These are phyloP conservation scores for Gila robusta DNA, from an alignment of 2,797 vertebrate genomes.

Conservation along the genomic window DNA sequence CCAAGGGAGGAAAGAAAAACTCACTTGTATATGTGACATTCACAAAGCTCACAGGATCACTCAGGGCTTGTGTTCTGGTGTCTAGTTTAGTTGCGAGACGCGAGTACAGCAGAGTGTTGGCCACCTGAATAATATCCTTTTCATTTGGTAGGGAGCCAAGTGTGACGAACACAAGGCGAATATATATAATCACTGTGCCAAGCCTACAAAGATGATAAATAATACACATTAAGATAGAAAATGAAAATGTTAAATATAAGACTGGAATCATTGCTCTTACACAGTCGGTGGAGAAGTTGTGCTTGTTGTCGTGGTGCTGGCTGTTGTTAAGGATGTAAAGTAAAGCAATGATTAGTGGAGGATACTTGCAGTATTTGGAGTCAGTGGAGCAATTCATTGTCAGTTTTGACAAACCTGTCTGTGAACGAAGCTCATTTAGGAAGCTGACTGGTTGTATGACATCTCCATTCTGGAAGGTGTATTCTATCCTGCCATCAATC, in stretches of 20 bases:
- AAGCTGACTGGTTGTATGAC: not conserved
- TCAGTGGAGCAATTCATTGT: not conserved
- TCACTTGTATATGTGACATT: not conserved
- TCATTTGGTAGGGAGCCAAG: not conserved
- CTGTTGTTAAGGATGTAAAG: not conserved
- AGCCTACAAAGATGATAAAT: not conserved
- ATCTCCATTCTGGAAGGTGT: slow-evolving; percentile 8
- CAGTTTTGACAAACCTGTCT: slow-evolving; percentile 1
- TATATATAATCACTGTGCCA: slow-evolving; percentile 23
- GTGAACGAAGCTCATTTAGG: not conserved
- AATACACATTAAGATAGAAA: not conserved
- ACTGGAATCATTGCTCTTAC: slow-evolving; percentile 6
- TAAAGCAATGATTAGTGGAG: not conserved
- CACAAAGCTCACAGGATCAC: slow-evolving; percentile 17
- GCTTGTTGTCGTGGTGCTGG: not conserved
- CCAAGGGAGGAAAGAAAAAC: not conserved
- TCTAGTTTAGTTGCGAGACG: not conserved
- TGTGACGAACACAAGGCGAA: slow-evolving; percentile 24
- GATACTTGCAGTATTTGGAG: not conserved
- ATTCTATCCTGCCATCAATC: not conserved
- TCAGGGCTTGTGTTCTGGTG: not conserved
- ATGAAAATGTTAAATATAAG: not conserved
- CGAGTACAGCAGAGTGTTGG: not conserved
- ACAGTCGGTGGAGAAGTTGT: not conserved
- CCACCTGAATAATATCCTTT: not conserved